Evolutionary conservation across 1,140 invertebrate genomes (phyloP), one percentile per base, ranked within the genome.

Genomic region (Cyclargus thomasi): DNA sequence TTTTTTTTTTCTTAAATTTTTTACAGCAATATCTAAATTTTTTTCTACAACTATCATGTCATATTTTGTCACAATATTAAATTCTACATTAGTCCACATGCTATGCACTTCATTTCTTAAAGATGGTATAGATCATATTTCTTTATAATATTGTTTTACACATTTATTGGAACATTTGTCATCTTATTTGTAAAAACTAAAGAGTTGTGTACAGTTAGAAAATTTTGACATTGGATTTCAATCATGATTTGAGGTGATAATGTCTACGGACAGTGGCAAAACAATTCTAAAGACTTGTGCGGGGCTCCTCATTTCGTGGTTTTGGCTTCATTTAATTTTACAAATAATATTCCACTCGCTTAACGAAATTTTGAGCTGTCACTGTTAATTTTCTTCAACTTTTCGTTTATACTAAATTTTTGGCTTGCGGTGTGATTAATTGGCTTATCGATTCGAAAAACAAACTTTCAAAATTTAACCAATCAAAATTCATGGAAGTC

Each of bases 361-460:
- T 90, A 82, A 85, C 79, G 79, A 88, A 87, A 87, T 86, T 81
- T 80, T 78, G 77, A 85, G 85, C 85, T 88, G 73, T 86, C 85
- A 87, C 82, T 84, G 75, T 84, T 86, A 85, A 83, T 85, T 84
- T 81, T 83, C 82, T 90, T 86, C 78, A 76, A 81, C 29, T 85
- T 86, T 88, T 82, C 71, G 74, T 78, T 79, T 80, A 47, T 76
- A 87, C 83, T 81, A 83, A 87, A 85, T 85, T 82, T 74, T 89
- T 86, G 85, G 88, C 88, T 90, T 90, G 85, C 86, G 88, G 86
- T 90, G 86, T 87, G 77, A 88, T 85, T 87, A 90, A 90, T 90
- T 88, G 87, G 87, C 87, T 90, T 86, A 71, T 65, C 75, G 70
- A 75, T 72, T 76, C 69, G 67, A 62, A 65, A 74, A 64, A 69